Evolutionary conservation across 2,888 invertebrate genomes (phyloP).

Genomic region (Fragum sueziense): DNA sequence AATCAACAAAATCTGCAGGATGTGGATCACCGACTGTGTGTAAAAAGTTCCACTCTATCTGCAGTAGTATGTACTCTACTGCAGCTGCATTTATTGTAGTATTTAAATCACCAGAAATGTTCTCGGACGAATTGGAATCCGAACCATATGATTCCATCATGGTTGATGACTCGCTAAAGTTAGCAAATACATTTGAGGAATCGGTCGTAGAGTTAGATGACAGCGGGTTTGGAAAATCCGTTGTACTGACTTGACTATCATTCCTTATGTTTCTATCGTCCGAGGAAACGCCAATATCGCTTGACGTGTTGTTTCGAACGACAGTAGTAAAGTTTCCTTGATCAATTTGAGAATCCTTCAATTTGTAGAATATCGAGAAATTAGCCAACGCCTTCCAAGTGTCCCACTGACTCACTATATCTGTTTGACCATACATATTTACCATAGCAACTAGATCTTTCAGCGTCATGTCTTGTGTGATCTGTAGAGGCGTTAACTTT

Average conservation of each 20-base stretch:
- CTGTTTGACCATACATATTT: neutral
- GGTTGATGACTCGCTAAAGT: too few species aligned
- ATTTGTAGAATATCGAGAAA: neutral
- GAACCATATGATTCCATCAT: too few species aligned
- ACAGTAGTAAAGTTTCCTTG: too few species aligned
- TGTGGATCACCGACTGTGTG: neutral
- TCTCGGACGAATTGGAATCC: neutral
- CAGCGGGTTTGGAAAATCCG: neutral
- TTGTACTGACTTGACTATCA: neutral
- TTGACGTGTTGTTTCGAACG: neutral
- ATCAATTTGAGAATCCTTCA: too few species aligned
- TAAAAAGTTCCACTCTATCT: neutral
- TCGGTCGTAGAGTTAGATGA: neutral
- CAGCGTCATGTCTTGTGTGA: neutral
- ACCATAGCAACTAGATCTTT: neutral
- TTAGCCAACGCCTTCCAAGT: neutral
- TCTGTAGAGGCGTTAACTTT: constrained; percentile 3
- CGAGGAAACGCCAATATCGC: neutral
- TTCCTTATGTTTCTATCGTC: neutral
- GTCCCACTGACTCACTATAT: neutral
- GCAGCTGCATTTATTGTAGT: neutral
- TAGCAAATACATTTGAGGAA: too few species aligned
- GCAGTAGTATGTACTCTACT: neutral
- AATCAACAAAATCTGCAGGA: neutral
- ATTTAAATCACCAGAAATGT: neutral